Base-by-base conservation (phyloP, 2,113 vertebrate genomes). In the Microtus ochrogaster region DNA sequence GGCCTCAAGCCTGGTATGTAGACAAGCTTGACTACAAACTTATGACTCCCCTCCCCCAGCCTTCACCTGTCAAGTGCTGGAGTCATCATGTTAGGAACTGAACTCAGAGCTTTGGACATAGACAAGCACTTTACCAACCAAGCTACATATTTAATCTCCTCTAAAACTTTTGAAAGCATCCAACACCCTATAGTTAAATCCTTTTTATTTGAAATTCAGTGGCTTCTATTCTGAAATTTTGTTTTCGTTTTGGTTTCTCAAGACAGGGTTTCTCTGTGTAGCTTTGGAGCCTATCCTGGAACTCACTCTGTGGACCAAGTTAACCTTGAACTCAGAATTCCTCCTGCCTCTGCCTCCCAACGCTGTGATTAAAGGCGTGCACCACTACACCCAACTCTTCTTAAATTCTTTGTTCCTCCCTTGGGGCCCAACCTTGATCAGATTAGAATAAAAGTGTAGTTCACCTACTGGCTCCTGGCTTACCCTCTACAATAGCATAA, bases 171-270 rank as follows among this genome's bases (percentile, higher is more conserved):
- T 61, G 36, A 39, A 65, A 87, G 61, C 85, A 73, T 65, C 47
- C 12, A 65, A 12, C 5, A 77, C 26, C 3, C 44, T 90, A 17
- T 3, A 76, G 58, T 49, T 58, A 83, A 61, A 58, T 49, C 22
- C 63, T 92, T 95, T 78, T 74, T 92, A 61, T 79, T 86, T 86
- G 68, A 82, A 89, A 92, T 55, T 24, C 73, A 47, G 36, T 55
- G 7, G 49, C 84, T 79, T 92, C 84, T 94, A 36, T 88, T 90
- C 52, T 55, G 52, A 55, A 55, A 55, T 55, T 55, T 55, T 52
- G 49, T 52, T 52, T 52, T 52, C 2, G 1, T 17, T 55, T 55
- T 5, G 17, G 52, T 55, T 55, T 55, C 17, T 55, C 3, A 55
- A 55, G 52, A 55, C 52, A 55, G 1, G 16, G 52, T 55, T 55